Evolutionary conservation across 2,888 invertebrate species (phyloP).

Genomic region (Microctonus brassicae): DNA sequence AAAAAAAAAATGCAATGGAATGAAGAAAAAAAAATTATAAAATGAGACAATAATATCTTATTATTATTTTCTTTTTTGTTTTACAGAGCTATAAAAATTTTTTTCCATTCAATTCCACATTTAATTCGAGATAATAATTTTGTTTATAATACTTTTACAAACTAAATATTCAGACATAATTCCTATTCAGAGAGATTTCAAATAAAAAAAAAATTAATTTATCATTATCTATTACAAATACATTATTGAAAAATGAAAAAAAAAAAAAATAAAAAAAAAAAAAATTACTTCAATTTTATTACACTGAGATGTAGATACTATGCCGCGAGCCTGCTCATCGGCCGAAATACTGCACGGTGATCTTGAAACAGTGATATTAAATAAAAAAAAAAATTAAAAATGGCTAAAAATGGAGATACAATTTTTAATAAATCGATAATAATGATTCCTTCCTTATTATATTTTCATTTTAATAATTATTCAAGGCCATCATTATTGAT

Average conservation of each 20-base stretch:
- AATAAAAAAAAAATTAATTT: not conserved
- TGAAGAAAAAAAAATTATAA: not conserved
- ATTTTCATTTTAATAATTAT: too few species aligned
- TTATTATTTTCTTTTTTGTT: too few species aligned
- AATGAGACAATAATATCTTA: not conserved
- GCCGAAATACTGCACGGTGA: conserved; percentile 67
- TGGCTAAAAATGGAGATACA: not conserved
- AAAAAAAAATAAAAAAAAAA: conserved; percentile 27
- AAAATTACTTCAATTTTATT: too few species aligned
- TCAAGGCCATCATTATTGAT: too few species aligned
- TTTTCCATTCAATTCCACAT: not conserved
- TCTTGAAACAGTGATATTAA: conserved; percentile 44
- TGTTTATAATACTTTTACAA: too few species aligned
- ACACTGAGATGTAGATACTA: conserved; percentile 55
- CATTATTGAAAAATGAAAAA: not conserved
- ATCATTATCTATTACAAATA: not conserved
- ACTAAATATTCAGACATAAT: too few species aligned
- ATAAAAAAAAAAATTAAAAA: conserved; percentile 11
- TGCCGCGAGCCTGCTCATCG: conserved; percentile 68
- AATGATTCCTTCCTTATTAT: not conserved
- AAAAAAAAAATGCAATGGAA: not conserved
- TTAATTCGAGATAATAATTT: too few species aligned
- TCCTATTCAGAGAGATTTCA: not conserved
- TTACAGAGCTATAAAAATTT: not conserved
- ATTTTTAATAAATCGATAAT: not conserved